Conservation (phyloP, 2,888 invertebrate species). For the Sesia bembeciformis region DNA sequence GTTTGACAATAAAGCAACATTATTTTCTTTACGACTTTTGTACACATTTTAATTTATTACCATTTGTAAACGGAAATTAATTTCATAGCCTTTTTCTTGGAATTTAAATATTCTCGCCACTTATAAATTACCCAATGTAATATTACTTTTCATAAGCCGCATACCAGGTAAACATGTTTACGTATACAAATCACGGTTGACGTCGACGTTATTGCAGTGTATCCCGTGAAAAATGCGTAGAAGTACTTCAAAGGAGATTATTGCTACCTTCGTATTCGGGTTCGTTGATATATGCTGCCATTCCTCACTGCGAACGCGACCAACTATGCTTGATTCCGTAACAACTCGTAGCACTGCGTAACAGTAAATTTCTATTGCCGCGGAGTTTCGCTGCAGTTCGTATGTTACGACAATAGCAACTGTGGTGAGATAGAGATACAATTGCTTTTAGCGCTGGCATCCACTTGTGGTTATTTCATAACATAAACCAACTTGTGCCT, state of each 20-base stretch:
- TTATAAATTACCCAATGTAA: not conserved
- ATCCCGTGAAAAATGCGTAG: constrained; percentile 36
- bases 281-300: constrained; percentile 36
- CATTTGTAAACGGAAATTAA: too few species aligned
- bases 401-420: not conserved
- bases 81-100: not conserved
- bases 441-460: not conserved
- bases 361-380: not conserved
- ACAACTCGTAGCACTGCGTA: not conserved
- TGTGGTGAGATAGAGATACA: not conserved
- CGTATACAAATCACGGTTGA: constrained; percentile 52
- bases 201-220: constrained; percentile 51
- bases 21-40: too few species aligned
- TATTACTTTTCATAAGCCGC: not conserved
- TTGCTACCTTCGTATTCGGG: constrained; percentile 25
- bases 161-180: constrained; percentile 23
- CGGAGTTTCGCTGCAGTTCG: not conserved
- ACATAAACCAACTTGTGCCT: not conserved
- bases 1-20: too few species aligned
- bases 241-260: constrained; percentile 11
- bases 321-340: constrained; percentile 19
- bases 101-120: constrained; percentile 3
- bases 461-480: not conserved
- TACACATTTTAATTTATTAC: too few species aligned
- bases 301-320: constrained; percentile 30